Percentiles rank a stretch among this genome's conserved stretches.
phyloP scores from a whole-genome alignment of 2,113 vertebrate species.

The Tychaedon coryphoeus region DNA sequence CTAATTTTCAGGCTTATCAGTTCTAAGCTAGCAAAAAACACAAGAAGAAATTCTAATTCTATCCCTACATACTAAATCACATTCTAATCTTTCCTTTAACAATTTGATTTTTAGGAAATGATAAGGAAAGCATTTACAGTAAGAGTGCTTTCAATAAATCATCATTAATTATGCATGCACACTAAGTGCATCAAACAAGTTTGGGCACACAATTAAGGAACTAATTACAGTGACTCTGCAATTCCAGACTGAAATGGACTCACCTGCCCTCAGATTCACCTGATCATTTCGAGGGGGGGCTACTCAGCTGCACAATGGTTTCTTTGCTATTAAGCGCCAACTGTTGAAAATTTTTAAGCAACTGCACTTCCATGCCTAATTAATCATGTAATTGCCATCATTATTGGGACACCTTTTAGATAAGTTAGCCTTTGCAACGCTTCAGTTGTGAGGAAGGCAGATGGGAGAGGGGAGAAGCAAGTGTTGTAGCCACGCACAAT shows the following conservation, averaged over 20 bases:
- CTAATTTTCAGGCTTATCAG: background rate
- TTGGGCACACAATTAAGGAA: conserved; percentile 52
- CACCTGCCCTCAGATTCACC: background rate
- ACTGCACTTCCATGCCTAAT: conserved; percentile 57
- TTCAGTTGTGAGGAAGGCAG: background rate
- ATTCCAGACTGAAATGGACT: conserved; percentile 15
- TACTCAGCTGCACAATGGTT: background rate
- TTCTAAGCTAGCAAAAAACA: background rate
- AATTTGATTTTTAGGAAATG: conserved; percentile 26
- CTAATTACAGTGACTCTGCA: conserved; percentile 57
- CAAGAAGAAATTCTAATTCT: background rate
- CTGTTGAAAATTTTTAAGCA: conserved; percentile 53
- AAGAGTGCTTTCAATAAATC: conserved; percentile 51
- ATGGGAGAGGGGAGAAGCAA: background rate
- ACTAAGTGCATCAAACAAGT: background rate
- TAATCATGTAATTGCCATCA: conserved; percentile 64
- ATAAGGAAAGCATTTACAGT: conserved; percentile 22
- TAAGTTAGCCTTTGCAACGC: conserved; percentile 29
- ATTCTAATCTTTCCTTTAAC: conserved; percentile 5
- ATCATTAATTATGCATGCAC: conserved; percentile 56
- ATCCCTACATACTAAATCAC: background rate
- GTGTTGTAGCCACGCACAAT: background rate
- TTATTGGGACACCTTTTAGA: conserved; percentile 51
- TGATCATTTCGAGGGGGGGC: background rate
- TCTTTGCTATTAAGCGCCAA: conserved; percentile 6